phyloP scores from a whole-genome alignment of 2,888 invertebrate species.

The Halocaridina rubra region DNA sequence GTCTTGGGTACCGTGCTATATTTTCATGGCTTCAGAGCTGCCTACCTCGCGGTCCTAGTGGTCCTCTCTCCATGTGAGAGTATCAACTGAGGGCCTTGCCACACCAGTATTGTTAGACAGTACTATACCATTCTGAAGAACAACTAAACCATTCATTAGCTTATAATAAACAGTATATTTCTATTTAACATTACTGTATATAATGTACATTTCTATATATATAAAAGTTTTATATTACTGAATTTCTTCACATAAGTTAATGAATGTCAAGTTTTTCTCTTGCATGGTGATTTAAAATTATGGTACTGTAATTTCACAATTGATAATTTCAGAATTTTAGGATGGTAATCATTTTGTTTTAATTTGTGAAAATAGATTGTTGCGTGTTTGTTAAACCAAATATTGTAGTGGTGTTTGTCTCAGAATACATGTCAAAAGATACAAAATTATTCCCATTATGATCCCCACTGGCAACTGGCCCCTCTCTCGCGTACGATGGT shows the following conservation, averaged over 20 bases:
- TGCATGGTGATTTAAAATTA: neutral
- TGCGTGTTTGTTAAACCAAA: neutral
- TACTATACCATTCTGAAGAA: conserved; percentile 2
- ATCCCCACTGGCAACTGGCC: conserved; percentile 6
- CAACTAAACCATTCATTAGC: conserved; percentile 5
- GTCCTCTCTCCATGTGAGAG: conserved; percentile 26
- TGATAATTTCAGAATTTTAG: neutral
- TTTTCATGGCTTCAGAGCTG: conserved; percentile 36
- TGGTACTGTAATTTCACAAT: neutral
- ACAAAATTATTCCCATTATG: neutral
- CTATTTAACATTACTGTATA: neutral
- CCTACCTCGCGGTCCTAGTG: conserved; percentile 34
- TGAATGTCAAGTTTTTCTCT: neutral
- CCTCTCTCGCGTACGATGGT: neutral
- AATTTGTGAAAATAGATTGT: neutral
- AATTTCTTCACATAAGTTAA: neutral
- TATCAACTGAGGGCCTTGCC: conserved; percentile 26
- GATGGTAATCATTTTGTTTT: neutral
- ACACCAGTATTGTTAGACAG: conserved; percentile 40
- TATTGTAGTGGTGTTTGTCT: neutral
- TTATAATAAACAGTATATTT: neutral
- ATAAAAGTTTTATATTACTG: neutral
- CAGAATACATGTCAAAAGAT: neutral
- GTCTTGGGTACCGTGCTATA: conserved; percentile 14
- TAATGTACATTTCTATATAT: neutral